These are phyloP conservation scores for Zapus hudsonius DNA, from an alignment of 2,113 vertebrate species.

Conservation along the genomic window DNA sequence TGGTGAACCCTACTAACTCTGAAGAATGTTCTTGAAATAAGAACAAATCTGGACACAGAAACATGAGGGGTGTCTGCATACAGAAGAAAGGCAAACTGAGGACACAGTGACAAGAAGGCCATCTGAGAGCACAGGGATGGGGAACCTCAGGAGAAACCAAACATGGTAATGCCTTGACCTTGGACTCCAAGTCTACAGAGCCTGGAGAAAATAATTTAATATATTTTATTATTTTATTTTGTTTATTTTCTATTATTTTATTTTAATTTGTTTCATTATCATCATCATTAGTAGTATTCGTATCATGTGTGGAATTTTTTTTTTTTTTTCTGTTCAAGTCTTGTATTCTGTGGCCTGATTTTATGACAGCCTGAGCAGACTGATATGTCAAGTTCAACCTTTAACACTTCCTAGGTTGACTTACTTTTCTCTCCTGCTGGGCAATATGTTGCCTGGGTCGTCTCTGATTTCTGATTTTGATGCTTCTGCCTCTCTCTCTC, in stretches of 20 bases:
- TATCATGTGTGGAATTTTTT: too few relatives aligned
- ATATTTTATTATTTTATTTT: too few relatives aligned
- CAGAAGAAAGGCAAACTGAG: too few relatives aligned
- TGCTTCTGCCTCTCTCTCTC: not conserved
- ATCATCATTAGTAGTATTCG: too few relatives aligned
- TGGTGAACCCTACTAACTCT: fast-evolving
- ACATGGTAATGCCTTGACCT: not conserved
- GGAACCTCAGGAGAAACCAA: not conserved
- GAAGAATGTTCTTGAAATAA: not conserved
- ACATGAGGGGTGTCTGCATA: fast-evolving
- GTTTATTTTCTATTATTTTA: too few relatives aligned
- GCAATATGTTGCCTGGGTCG: not conserved
- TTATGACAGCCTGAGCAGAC: not conserved
- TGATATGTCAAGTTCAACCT: not conserved
- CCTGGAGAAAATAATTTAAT: not conserved
- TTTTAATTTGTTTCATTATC: too few relatives aligned
- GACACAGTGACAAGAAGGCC: fast-evolving
- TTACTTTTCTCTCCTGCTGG: not conserved
- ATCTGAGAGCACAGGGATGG: fast-evolving
- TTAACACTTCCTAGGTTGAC: not conserved
- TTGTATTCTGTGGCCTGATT: not conserved
- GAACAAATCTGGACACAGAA: not conserved
- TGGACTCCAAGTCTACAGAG: not conserved
- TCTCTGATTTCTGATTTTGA: not conserved
- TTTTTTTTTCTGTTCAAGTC: not conserved